Evolutionary conservation across 2,888 invertebrate genomes (phyloP), one percentile per base, ranked within the genome.

Genomic region (Sphecodes monilicornis): DNA sequence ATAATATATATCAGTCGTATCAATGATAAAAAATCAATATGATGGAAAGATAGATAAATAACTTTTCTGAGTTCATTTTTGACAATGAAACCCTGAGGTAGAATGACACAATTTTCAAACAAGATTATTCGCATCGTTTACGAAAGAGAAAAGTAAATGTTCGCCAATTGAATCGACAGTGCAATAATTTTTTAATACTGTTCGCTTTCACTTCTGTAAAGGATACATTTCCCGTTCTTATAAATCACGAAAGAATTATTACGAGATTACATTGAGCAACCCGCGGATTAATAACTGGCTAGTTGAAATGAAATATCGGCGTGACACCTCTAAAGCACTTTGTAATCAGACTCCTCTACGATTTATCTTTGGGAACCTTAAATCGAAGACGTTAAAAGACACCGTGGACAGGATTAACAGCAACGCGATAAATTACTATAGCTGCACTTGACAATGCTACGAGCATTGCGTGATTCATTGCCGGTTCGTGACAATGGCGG

Each of bases 381-480:
- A 77, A 66, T 66, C 64, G 71, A 76, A 72, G 43, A 76, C 68
- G 76, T 74, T 86, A 85, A 85, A 36, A 50, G 76, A 86, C 81
- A 81, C 66, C 43, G 60, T 43, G 60, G 74, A 82, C 57, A 54
- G 86, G 46, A 81, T 81, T 85, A 81, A 60, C 50, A 78, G 76
- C 69, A 76, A 76, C 66, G 64, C 69, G 77, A 86, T 85, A 78
- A 85, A 66, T 77, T 80, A 46, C 69, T 84, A 78, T 78, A 84
- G 84, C 78, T 78, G 50, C 84, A 84, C 84, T 74, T 84, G 84
- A 84, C 84, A 84, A 84, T 78, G 50, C 78, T 70, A 71, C 60
- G 71, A 66, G 41, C 74, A 71, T 43, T 69, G 74, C 41, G 71
- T 84, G 84, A 84, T 84, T 78, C 84, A 84, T 84, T 74, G 84